Percentiles rank a stretch among this genome's conserved stretches.
These are phyloP conservation scores for Parotia lawesii DNA, from an alignment of 2,113 vertebrate species.

Conservation along the genomic window DNA sequence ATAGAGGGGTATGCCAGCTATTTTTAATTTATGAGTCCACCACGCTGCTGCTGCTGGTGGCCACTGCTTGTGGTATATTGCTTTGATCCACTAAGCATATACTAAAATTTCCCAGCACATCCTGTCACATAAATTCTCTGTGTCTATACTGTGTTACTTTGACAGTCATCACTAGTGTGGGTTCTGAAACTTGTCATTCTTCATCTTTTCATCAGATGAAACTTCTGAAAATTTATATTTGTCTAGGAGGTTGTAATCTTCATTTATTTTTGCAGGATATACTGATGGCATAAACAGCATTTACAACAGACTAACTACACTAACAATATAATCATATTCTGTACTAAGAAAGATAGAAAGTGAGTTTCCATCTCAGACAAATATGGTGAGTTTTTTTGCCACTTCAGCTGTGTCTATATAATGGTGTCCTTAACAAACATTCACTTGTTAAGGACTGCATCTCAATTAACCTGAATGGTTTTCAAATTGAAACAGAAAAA, in stretches of 20 bases:
- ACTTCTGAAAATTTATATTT: background rate
- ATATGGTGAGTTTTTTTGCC: background rate
- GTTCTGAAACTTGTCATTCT: background rate
- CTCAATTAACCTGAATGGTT: slow-evolving; percentile 12
- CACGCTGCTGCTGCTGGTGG: background rate
- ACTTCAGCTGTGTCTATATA: background rate
- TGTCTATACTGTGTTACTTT: background rate
- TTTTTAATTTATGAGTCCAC: background rate
- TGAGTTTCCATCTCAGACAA: background rate
- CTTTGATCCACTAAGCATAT: background rate
- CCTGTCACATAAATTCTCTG: background rate
- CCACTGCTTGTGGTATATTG: background rate
- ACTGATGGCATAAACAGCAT: background rate
- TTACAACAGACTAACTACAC: background rate
- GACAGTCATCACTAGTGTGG: background rate
- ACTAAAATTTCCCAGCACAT: background rate
- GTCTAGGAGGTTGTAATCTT: background rate
- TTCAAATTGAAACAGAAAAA: slow-evolving; percentile 14
- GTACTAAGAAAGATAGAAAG: background rate
- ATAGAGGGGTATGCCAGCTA: background rate
- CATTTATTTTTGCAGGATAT: background rate
- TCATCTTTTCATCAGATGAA: background rate
- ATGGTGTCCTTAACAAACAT: background rate
- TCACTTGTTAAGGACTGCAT: background rate
- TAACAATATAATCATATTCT: background rate